A percentile compares a stretch with the other conserved stretches of the same genome.
phyloP scores from a whole-genome alignment of 2,113 vertebrate genomes.

The Coptodon bakossiorum region DNA sequence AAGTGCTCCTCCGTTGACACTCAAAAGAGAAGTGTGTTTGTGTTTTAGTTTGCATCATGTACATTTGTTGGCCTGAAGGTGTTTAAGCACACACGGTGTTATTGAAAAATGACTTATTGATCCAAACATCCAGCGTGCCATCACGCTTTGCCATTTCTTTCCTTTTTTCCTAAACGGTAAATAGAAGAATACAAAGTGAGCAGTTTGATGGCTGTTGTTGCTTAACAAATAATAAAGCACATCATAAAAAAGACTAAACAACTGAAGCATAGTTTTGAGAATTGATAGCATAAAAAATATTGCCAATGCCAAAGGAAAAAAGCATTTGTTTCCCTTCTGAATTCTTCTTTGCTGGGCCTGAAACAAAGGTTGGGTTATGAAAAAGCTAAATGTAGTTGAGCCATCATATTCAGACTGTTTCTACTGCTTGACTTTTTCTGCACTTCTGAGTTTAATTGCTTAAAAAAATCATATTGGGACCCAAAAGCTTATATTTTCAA shows the following conservation, averaged over 20 bases:
- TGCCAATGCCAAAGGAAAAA: not conserved
- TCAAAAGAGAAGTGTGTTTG: not conserved
- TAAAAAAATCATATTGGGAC: not conserved
- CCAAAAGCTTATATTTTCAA: not conserved
- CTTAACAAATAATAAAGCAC: not conserved
- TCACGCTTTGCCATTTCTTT: not conserved
- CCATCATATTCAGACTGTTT: not conserved
- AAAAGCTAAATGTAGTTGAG: not conserved
- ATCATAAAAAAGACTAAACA: not conserved
- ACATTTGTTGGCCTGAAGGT: not conserved
- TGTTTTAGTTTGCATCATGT: not conserved
- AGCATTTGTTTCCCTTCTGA: not conserved
- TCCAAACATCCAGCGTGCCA: not conserved
- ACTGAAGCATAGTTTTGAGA: not conserved
- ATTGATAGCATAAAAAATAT: not conserved
- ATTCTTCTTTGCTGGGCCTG: not conserved
- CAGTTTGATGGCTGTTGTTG: not conserved
- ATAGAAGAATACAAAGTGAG: not conserved
- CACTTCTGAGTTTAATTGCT: not conserved
- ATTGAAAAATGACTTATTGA: not conserved
- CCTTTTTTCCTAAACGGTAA: accelerated
- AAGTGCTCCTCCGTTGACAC: not conserved
- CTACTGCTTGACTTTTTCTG: not conserved
- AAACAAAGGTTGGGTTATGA: not conserved
- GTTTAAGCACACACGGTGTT: not conserved